Percentiles rank a stretch among this genome's conserved stretches.
Conservation (phyloP, 1,140 invertebrate genomes). For the Heliconius himera region DNA sequence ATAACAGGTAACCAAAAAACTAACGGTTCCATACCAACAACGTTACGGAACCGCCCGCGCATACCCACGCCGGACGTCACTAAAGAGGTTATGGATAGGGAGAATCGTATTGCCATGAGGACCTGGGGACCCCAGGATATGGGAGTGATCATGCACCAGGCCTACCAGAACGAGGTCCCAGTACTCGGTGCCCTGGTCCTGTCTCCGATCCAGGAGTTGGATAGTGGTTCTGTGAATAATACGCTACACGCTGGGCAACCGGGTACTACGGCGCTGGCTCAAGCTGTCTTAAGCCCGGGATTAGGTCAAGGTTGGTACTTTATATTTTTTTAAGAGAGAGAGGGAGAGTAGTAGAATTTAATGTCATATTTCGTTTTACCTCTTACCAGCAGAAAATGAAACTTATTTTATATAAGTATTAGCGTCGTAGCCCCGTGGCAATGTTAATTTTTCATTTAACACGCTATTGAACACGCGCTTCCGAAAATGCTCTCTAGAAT, state of each 20-base stretch:
- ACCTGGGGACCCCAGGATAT: conserved; percentile 85
- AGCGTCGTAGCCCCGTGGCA: no score
- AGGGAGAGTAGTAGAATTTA: not conserved
- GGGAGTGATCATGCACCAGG: conserved; percentile 85
- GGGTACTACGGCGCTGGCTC: conserved; percentile 86
- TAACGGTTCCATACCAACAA: conserved; percentile 85
- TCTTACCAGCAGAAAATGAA: not conserved
- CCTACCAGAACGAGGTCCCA: conserved; percentile 85
- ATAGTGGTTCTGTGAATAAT: conserved; percentile 86
- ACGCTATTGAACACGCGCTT: no score
- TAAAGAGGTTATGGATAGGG: conserved; percentile 88
- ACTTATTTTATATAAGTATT: no score
- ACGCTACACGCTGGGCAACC: conserved; percentile 86
- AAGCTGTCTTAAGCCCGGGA: conserved; percentile 85
- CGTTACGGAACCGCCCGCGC: conserved; percentile 88
- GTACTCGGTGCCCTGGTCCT: conserved; percentile 88
- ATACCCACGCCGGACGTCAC: conserved; percentile 93
- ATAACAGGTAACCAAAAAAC: conserved; percentile 84
- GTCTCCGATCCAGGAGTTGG: conserved; percentile 89
- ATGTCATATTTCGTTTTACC: not conserved
- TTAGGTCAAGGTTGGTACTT: conserved; percentile 57
- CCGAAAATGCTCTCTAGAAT: no score
- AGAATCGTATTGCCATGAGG: conserved; percentile 83
- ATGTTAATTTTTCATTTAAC: no score
- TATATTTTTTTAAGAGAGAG: not conserved